phyloP scores from a whole-genome alignment of 2,113 vertebrate species.

The Otolemur garnettii region DNA sequence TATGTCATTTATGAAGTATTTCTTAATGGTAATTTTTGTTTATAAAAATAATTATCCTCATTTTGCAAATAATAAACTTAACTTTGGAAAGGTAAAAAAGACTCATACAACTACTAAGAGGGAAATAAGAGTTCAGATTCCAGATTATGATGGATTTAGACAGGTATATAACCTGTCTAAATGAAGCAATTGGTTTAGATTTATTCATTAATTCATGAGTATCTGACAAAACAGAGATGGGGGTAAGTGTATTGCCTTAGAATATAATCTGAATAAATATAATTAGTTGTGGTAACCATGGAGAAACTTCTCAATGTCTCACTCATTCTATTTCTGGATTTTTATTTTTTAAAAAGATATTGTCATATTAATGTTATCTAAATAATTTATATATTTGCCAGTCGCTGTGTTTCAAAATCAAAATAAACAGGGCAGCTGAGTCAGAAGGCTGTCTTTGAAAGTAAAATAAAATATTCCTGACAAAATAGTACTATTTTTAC shows the following conservation, averaged over 20 bases:
- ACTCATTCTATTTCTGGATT: background rate
- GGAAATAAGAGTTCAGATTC: background rate
- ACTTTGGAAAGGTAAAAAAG: background rate
- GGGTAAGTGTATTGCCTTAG: background rate
- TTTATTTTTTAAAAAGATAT: background rate
- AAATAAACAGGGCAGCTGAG: background rate
- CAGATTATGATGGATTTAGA: background rate
- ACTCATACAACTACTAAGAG: background rate
- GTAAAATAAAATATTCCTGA: background rate
- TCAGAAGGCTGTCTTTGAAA: background rate
- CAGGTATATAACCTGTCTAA: background rate
- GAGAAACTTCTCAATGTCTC: background rate
- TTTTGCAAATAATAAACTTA: background rate
- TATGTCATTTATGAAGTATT: background rate
- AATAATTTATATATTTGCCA: background rate
- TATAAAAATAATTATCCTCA: background rate
- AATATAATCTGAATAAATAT: background rate
- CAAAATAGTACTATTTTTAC: slow-evolving; percentile 5
- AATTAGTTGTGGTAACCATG: background rate
- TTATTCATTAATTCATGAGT: background rate
- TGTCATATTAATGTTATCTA: background rate
- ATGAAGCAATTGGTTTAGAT: background rate
- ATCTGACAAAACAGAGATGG: background rate
- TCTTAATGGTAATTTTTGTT: background rate
- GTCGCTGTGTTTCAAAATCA: background rate